Conservation (phyloP, 2,797 vertebrate genomes). For the Sebastolobus altivelis region DNA sequence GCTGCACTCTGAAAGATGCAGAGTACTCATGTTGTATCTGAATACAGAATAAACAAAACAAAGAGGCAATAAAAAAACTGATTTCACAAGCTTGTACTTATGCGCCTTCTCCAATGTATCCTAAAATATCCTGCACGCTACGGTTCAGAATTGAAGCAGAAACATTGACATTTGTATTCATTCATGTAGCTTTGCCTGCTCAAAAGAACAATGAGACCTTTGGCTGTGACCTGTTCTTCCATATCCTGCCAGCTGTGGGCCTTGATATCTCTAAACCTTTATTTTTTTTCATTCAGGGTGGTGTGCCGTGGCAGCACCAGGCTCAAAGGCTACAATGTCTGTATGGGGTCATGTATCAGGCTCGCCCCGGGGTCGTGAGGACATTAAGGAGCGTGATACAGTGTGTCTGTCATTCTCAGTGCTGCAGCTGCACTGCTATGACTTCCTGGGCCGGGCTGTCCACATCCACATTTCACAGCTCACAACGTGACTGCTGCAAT, state of each 20-base stretch:
- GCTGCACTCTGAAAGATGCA: slow-evolving; percentile 21
- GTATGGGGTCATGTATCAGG: slow-evolving; percentile 44
- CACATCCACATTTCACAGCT: slow-evolving; percentile 70
- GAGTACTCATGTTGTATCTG: slow-evolving; percentile 9
- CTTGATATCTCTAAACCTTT: slow-evolving; percentile 45
- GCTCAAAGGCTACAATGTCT: slow-evolving; percentile 36
- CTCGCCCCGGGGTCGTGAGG: slow-evolving; percentile 40
- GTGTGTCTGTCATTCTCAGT: slow-evolving; percentile 58
- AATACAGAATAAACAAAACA: slow-evolving; percentile 22
- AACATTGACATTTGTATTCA: slow-evolving; percentile 20
- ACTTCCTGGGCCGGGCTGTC: slow-evolving; percentile 67
- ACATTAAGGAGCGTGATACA: slow-evolving; percentile 63
- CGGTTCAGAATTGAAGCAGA: slow-evolving; percentile 9
- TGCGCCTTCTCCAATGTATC: neutral
- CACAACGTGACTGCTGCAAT: slow-evolving; percentile 72
- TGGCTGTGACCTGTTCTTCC: slow-evolving; percentile 15
- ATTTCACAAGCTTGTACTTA: neutral
- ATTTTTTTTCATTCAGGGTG: slow-evolving; percentile 33
- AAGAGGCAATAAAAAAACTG: slow-evolving; percentile 1
- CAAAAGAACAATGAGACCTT: slow-evolving; percentile 33
- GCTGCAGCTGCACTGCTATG: slow-evolving; percentile 69
- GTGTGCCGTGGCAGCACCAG: slow-evolving; percentile 22
- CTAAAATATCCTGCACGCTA: neutral
- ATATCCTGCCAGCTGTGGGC: slow-evolving; percentile 34
- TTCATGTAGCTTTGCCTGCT: slow-evolving; percentile 8